Evolutionary conservation across 2,888 invertebrate species (phyloP), one percentile per base, ranked within the genome.

Genomic region (Fissipunctia ypsillon): DNA sequence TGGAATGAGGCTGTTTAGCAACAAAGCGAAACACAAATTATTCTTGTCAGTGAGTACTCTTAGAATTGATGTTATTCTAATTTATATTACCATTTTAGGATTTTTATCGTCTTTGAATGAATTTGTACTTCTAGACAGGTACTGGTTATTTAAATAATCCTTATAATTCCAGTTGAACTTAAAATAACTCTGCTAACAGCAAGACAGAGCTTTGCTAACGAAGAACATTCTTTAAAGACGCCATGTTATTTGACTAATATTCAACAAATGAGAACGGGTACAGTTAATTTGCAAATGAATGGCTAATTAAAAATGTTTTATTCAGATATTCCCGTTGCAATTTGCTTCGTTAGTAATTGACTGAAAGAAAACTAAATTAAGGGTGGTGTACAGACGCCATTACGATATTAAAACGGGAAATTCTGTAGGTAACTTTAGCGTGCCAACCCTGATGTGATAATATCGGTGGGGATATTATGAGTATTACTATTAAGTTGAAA

Each of bases 401-500:
- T 89, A 88, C 78, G 81, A 86, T 89, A 91, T 91, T 90, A 90
- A 88, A 89, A 87, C 84, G 76, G 50, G 6, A 41, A 69, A 43
- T 31, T 6, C 14, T 69, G 52, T 76, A 70, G 74, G 77, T 84
- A n/a, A n/a, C n/a, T n/a, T 84, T 91, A 84, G 92, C 92, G 89
- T 91, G 92, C 87, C 78, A 85, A 83, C 75, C 83, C 76, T 91
- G 90, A 91, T 89, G 87, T 89, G 90, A 91, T 92, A 91, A 90
- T 90, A 92, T 92, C 90, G 81, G 85, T 85, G 83, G 79, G 88
- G 80, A 89, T 90, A 92, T 93, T 92, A 92, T 90, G 89, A 91
- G 91, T n/a, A n/a, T n/a, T n/a, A 87, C 88, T 88, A 92, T 94
- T 93, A 90, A 84, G 88, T 87, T 82, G 88, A 88, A 91, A 90